phyloP scores from a whole-genome alignment of 2,888 invertebrate genomes.

The Isoperla grammatica region DNA sequence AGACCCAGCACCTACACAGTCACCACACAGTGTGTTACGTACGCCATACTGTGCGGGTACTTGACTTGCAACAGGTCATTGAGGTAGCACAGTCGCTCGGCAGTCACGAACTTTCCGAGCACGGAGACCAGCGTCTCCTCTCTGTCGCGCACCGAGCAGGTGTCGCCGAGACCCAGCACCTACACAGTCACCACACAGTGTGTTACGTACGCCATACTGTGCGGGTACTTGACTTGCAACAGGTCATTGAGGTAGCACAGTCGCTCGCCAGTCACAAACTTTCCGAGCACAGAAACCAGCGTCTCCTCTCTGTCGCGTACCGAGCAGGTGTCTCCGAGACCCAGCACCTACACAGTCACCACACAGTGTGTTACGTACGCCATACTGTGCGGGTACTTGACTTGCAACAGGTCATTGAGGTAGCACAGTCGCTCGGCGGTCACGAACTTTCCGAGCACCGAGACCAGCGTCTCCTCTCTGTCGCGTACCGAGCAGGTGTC shows the following conservation, averaged over 20 bases:
- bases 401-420: constrained; percentile 50
- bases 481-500: constrained; percentile 35
- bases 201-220: not conserved
- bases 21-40: too few relatives aligned
- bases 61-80: constrained; percentile 50
- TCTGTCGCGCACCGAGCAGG: constrained; percentile 35
- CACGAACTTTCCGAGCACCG: constrained; percentile 40
- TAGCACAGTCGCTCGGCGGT: constrained; percentile 48
- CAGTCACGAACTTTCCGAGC: constrained; percentile 38
- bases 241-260: constrained; percentile 53
- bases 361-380: not conserved
- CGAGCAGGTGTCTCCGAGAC: constrained; percentile 31
- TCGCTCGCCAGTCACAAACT: constrained; percentile 40
- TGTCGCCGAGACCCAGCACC: constrained; percentile 33
- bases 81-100: constrained; percentile 50
- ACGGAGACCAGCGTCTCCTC: constrained; percentile 44
- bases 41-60: constrained; percentile 41
- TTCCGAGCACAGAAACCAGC: constrained; percentile 41
- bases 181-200: too few relatives aligned
- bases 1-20: constrained; percentile 32
- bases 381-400: constrained; percentile 44
- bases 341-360: constrained; percentile 32
- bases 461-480: constrained; percentile 44
- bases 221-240: constrained; percentile 49
- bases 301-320: constrained; percentile 42